Conservation (phyloP, 2,888 invertebrate genomes). For the Chaetogeoica ovagalla region DNA sequence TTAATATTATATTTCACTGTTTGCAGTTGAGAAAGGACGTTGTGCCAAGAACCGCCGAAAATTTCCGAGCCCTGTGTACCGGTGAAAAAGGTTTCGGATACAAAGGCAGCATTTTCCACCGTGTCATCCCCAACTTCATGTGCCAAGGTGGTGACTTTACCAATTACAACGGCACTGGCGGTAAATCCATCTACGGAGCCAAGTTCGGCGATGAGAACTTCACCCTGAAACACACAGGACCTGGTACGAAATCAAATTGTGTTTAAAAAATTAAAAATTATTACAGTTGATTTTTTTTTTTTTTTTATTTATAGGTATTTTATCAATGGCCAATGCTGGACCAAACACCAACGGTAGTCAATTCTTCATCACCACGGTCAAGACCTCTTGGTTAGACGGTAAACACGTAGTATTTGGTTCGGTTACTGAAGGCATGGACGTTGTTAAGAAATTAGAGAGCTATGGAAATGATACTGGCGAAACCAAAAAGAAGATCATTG, state of each 20-base stretch:
- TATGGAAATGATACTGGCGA: constrained; percentile 83
- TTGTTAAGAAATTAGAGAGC: constrained; percentile 83
- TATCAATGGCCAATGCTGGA: constrained; percentile 97
- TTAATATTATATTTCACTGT: background rate
- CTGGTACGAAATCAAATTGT: constrained; percentile 64
- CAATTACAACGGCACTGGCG: constrained; percentile 85
- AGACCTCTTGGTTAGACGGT: constrained; percentile 90
- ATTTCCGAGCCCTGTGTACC: constrained; percentile 95
- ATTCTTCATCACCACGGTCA: constrained; percentile 92
- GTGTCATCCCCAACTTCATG: constrained; percentile 97
- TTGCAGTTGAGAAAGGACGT: constrained; percentile 83
- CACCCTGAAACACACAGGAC: constrained; percentile 87
- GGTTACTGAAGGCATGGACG: constrained; percentile 88
- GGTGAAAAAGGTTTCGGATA: constrained; percentile 94
- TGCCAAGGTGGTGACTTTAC: constrained; percentile 96
- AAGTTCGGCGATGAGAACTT: constrained; percentile 98
- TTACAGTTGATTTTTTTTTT: constrained; percentile 20
- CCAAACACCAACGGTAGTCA: constrained; percentile 96
- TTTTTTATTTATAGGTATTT: no score
- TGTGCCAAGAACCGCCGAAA: constrained; percentile 93
- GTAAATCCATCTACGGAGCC: constrained; percentile 94
- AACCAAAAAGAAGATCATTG: constrained; percentile 77
- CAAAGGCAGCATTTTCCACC: constrained; percentile 91
- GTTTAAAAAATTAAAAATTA: background rate
- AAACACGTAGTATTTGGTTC: constrained; percentile 94